Evolutionary conservation across 2,113 vertebrate species (phyloP).

Genomic region (Pithys albifrons): DNA sequence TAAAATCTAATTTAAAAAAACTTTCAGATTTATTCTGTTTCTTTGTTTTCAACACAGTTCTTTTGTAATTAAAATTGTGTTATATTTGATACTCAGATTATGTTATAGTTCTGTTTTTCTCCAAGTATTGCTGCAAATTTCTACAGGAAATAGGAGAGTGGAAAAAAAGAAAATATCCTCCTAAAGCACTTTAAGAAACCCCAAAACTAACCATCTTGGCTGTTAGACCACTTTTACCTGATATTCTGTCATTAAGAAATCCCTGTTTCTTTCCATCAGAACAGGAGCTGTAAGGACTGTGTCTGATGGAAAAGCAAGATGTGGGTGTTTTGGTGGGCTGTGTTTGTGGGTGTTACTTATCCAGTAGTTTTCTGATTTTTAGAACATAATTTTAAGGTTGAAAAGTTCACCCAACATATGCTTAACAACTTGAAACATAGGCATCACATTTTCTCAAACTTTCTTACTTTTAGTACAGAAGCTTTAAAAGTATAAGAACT

Average conservation of each 20-base stretch:
- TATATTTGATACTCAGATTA: background rate
- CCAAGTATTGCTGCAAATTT: background rate
- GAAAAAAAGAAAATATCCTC: background rate
- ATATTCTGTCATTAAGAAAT: background rate
- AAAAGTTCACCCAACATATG: constrained; percentile 19
- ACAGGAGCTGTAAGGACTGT: background rate
- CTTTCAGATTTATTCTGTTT: background rate
- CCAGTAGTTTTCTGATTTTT: background rate
- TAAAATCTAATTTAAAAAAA: background rate
- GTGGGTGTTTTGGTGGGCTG: constrained; percentile 15
- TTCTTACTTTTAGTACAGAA: background rate
- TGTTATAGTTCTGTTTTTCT: background rate
- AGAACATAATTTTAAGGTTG: constrained; percentile 20
- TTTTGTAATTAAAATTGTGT: background rate
- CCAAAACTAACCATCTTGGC: background rate
- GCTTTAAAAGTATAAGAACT: background rate
- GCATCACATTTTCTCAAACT: background rate
- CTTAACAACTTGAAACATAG: constrained; percentile 19
- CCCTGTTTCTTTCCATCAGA: background rate
- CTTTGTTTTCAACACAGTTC: background rate
- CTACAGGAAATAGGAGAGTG: background rate
- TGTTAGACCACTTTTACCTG: background rate
- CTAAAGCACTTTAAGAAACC: background rate
- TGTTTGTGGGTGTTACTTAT: background rate
- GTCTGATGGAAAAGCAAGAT: background rate